phyloP scores from a whole-genome alignment of 2,797 vertebrate species.

The Ceyx erithaca region DNA sequence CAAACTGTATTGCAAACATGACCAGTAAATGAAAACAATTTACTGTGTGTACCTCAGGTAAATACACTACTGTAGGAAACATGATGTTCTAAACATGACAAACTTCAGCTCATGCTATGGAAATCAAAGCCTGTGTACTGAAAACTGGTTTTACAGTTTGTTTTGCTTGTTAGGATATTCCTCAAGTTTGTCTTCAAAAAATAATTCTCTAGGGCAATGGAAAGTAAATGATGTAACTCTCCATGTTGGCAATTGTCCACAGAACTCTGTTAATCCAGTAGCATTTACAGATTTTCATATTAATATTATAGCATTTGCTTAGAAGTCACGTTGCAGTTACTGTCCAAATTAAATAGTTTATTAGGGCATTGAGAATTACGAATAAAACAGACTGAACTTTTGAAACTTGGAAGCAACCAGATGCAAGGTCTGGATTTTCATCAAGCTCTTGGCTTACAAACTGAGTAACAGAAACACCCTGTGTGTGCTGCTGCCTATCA shows the following conservation, averaged over 20 bases:
- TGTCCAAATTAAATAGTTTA: background rate
- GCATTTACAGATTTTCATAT: background rate
- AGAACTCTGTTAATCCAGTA: background rate
- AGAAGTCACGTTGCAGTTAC: background rate
- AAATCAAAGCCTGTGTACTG: background rate
- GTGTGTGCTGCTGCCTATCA: background rate
- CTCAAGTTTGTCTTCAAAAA: conserved; percentile 21
- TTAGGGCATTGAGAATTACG: background rate
- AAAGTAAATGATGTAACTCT: conserved; percentile 1
- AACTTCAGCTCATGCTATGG: background rate
- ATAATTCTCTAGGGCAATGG: background rate
- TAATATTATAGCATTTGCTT: conserved; percentile 1
- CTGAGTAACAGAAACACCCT: background rate
- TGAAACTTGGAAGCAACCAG: conserved; percentile 25
- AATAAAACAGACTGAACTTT: conserved; percentile 11
- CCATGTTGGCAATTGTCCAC: background rate
- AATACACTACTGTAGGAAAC: background rate
- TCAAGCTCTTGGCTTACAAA: background rate
- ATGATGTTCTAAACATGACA: background rate
- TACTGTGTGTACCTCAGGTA: background rate
- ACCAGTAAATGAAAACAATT: background rate
- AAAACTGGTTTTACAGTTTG: background rate
- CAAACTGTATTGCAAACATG: background rate
- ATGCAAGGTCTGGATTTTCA: conserved; percentile 4
- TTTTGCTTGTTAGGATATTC: background rate